phyloP scores from a whole-genome alignment of 2,113 vertebrate species.

The Nansenia antarctica region DNA sequence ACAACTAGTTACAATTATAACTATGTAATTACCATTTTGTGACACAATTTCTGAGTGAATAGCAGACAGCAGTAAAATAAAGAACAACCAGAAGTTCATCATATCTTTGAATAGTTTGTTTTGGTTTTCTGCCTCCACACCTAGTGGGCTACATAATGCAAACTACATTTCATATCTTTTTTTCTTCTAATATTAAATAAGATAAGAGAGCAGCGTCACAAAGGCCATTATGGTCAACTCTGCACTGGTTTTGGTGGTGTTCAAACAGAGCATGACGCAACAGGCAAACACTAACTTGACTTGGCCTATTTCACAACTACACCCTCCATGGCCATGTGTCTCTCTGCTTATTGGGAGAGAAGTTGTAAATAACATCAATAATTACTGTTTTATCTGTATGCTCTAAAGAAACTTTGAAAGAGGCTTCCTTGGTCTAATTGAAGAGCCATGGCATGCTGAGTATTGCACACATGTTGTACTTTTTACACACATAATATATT shows the following conservation, averaged over 20 bases:
- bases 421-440: too few relatives aligned
- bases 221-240: conserved; percentile 53
- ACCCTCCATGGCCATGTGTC: not conserved
- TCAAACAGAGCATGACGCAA: conserved; percentile 62
- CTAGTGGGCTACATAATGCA: not conserved
- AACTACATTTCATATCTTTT: too few relatives aligned
- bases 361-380: not conserved
- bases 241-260: conserved; percentile 42
- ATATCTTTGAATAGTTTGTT: not conserved
- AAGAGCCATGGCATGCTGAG: not conserved
- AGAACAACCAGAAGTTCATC: not conserved
- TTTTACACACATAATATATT: too few relatives aligned
- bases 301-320: conserved; percentile 45
- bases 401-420: too few relatives aligned
- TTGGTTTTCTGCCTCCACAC: not conserved
- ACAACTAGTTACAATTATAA: not conserved
- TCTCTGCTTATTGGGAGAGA: not conserved
- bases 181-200: too few relatives aligned
- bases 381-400: not conserved
- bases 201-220: conserved; percentile 3
- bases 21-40: not conserved
- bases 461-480: too few relatives aligned
- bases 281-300: conserved; percentile 54
- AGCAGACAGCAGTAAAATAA: not conserved
- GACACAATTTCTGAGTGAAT: not conserved